Percentiles rank a stretch among this genome's conserved stretches.
Conservation (phyloP, 2,888 invertebrate species). For the Macrophya annulata region DNA sequence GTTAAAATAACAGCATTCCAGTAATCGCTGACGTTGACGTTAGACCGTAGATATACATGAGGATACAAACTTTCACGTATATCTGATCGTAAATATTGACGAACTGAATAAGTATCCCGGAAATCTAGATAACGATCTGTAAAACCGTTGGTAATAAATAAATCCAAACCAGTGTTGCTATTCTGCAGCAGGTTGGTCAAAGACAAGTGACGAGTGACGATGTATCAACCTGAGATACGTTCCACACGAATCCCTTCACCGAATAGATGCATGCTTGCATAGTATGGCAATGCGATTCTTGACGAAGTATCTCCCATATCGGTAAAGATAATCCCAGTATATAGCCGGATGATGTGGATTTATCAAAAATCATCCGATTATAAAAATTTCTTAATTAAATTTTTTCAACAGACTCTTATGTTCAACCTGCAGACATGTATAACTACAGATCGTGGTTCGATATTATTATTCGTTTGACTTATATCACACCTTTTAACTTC, state of each 20-base stretch:
- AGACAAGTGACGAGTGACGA: conserved; percentile 45
- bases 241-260: neutral
- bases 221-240: conserved; percentile 17
- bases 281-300: neutral
- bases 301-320: neutral
- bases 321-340: neutral
- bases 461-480: conserved; percentile 5
- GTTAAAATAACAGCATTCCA: no score
- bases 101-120: conserved; percentile 42
- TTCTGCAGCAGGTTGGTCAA: conserved; percentile 14
- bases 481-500: neutral
- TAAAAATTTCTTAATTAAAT: no score
- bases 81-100: conserved; percentile 43
- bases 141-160: conserved; percentile 44
- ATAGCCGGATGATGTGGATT: no score
- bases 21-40: no score
- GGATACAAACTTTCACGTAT: neutral
- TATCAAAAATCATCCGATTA: neutral
- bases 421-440: neutral
- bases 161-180: neutral
- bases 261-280: neutral
- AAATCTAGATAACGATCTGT: conserved; percentile 38
- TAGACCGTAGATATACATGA: neutral
- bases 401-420: no score
- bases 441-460: neutral